Conservation (phyloP, 2,113 vertebrate genomes). For the Mormoops blainvillei region DNA sequence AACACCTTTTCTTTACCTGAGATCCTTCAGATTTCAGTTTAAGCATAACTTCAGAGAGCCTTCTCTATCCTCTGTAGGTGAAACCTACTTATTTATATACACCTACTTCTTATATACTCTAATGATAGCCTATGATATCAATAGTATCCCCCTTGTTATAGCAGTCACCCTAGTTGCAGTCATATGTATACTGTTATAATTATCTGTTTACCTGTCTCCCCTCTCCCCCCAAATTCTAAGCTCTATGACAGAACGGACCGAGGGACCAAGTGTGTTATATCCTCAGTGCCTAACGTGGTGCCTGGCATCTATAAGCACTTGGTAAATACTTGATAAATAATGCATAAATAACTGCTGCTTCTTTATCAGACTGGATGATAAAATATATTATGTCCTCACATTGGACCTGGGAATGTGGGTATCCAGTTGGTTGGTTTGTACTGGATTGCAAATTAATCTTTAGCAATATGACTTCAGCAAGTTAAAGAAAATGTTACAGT, state of each 20-base stretch:
- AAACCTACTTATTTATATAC: not conserved
- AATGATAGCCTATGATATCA: not conserved
- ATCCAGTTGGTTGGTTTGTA: not conserved
- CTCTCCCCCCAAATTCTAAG: not conserved
- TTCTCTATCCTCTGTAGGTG: not conserved
- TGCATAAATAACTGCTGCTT: not conserved
- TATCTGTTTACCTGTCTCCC: not conserved
- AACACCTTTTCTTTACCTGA: not conserved
- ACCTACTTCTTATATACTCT: not conserved
- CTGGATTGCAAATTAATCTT: not conserved
- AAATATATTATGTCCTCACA: not conserved
- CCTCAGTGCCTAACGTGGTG: not conserved
- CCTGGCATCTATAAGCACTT: not conserved
- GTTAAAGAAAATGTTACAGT: not conserved
- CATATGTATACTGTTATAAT: not conserved
- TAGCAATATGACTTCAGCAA: not conserved
- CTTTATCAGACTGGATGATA: not conserved
- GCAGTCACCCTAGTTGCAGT: not conserved
- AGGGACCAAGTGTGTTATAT: not conserved
- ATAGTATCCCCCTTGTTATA: not conserved
- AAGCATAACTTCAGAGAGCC: not conserved
- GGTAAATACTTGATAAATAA: slow-evolving; percentile 11
- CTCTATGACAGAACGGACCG: not conserved
- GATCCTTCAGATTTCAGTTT: not conserved
- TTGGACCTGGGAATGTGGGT: not conserved